Conservation (phyloP, 2,888 invertebrate genomes). For the Troides aeacus region DNA sequence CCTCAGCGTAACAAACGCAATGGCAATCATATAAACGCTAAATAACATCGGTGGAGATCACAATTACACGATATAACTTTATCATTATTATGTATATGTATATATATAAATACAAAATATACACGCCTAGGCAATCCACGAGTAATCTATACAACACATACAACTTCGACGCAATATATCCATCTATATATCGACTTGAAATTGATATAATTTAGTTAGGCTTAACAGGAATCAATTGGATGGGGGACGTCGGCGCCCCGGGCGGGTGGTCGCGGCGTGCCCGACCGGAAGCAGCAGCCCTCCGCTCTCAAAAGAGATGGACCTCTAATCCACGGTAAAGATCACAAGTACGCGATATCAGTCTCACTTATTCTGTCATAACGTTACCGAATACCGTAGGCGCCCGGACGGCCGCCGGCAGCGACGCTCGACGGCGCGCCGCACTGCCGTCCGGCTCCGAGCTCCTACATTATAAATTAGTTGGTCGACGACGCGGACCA, state of each 20-base stretch:
- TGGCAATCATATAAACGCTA: slow-evolving; percentile 77
- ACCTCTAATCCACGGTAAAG: slow-evolving; percentile 48
- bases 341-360: slow-evolving; percentile 74
- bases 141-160: slow-evolving; percentile 48
- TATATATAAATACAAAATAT: slow-evolving; percentile 77
- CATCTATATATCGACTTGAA: slow-evolving; percentile 73
- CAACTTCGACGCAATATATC: slow-evolving; percentile 77
- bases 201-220: slow-evolving; percentile 67
- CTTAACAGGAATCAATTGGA: slow-evolving; percentile 66
- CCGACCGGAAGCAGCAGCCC: slow-evolving; percentile 29
- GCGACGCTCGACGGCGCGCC: slow-evolving; percentile 30
- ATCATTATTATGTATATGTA: slow-evolving; percentile 31
- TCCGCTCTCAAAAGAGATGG: slow-evolving; percentile 40
- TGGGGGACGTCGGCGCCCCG: slow-evolving; percentile 35
- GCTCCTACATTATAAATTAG: slow-evolving; percentile 60
- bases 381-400: slow-evolving; percentile 66
- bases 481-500: slow-evolving; percentile 57
- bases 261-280: slow-evolving; percentile 25
- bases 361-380: slow-evolving; percentile 79
- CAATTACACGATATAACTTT: slow-evolving; percentile 75
- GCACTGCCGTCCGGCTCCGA: slow-evolving; percentile 31
- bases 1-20: slow-evolving; percentile 70
- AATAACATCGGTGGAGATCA: slow-evolving; percentile 80
- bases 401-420: slow-evolving; percentile 45
- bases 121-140: slow-evolving; percentile 69